Base-by-base conservation (phyloP, 2,797 vertebrate species). In the Cyprinodon diabolis region DNA sequence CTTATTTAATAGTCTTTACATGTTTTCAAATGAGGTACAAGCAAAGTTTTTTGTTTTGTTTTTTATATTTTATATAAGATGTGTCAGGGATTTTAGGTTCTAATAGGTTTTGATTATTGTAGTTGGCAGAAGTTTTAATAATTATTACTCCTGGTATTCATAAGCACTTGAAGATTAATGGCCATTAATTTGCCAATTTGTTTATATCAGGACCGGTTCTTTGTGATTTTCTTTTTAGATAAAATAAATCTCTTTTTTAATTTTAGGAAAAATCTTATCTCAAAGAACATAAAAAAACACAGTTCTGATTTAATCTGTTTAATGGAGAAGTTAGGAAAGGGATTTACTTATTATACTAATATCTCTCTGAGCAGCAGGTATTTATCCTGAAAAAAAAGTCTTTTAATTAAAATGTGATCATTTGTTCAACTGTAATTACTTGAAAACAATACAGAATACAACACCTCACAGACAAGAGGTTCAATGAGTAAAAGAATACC, bases 361-460 rank as follows among this genome's bases (percentile, higher is more conserved):
- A 25, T 19, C 15, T 23, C 35, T 12, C 4, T 13, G 14, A 17
- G 48, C 48, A 57, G 23, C 23, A 25, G 23, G 14, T 60, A 19
- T 62, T 63, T 43, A 21, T 4, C 19, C 37, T 7, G 43, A 63
- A 43, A 21, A 4, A 62, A 19, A 43, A 43, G 6, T 45, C 37
- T 65, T 65, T 65, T 17, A 14, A 65, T 65, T 23, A 65, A 45
- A 65, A 65, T 63, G 37, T 40, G 57, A 9, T 21, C 19, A 43
- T 45, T 65, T 45, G 10, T 65, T 70, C 45, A 89, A 71, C 85
- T 76, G 85, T 91, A 93, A 92, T 90, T 88, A 91, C 87, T 71
- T 75, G 77, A 92, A 92, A 78, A 54, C 77, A 84, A 92, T 84
- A 87, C 78, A 83, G 78, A 92, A 90, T 86, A 78, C 73, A 86